These are phyloP conservation scores for Macrotus californicus DNA, from an alignment of 2,113 vertebrate species.

Conservation along the genomic window DNA sequence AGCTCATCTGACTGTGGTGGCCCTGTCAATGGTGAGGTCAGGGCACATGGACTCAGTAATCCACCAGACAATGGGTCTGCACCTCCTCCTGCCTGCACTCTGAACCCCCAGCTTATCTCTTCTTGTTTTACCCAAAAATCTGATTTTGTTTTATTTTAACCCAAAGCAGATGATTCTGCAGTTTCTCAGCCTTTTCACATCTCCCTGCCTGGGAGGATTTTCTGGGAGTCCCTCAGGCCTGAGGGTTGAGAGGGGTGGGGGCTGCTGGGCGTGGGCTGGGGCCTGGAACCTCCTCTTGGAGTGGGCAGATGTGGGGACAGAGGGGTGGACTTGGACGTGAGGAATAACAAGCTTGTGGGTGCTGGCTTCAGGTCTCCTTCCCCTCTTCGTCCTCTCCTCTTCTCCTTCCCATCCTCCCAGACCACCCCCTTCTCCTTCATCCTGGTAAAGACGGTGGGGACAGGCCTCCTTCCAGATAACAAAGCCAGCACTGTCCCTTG, in stretches of 20 bases:
- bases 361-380: neutral
- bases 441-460: neutral
- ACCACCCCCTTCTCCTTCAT: too few relatives aligned
- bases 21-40: neutral
- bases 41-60: neutral
- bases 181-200: neutral
- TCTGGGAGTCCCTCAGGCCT: neutral
- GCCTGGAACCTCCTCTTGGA: accelerated
- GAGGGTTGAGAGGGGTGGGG: too few relatives aligned
- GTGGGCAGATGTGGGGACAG: neutral
- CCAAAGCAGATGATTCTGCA: neutral
- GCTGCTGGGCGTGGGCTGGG: neutral
- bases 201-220: neutral
- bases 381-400: accelerated
- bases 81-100: neutral
- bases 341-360: neutral
- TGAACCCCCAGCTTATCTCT: neutral
- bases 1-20: neutral
- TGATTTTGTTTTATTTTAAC: neutral
- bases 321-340: neutral
- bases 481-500: neutral
- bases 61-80: neutral
- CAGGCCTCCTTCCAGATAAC: neutral
- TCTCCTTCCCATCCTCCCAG: neutral
- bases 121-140: neutral